Evolutionary conservation across 1,140 invertebrate genomes (phyloP), one percentile per base, ranked within the genome.

Genomic region (Rhopalosiphum maidis): DNA sequence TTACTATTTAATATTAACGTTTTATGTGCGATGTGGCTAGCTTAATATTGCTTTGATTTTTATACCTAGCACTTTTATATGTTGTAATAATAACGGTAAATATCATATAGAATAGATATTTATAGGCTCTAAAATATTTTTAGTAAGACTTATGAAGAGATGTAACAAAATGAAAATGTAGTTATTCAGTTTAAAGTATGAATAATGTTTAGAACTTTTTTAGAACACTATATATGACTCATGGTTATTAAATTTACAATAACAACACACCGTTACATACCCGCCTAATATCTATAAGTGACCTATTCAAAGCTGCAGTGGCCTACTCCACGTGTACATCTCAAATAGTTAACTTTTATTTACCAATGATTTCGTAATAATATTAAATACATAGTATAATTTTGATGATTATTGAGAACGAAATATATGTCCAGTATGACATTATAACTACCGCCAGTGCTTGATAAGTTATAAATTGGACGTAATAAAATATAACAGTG

Each of bases 241-340:
- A 77, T 77, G 11, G 5, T 18, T 77, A 35, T 77, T n/a, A 15
- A 77, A 77, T 77, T 77, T 77, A 77, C 60, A 77, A 77, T n/a
- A 77, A 77, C 60, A 77, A 77, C 60, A 77, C 60, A 77, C 60
- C 60, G 60, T 77, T 77, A 77, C 5, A n/a, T 15, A 18, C 60
- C 60, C 30, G 60, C 0, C 37, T 37, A 37, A 37, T 37, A 2
- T 77, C n/a, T n/a, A 77, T 77, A 77, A 1, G 30, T 77, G 60
- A 77, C 60, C 30, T 77, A 77, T 77, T 77, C 60, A 77, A 77
- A 77, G 60, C 60, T 77, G n/a, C 30, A 77, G 60, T n/a, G n/a
- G 60, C 60, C 60, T 77, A 77, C 60, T 77, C 60, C 15, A 51
- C 11, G 48, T 18, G 3, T 51, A 51, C 1, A 51, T 51, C 60